Evolutionary conservation across 2,888 invertebrate species (phyloP).

Genomic region (Lymantria dispar): DNA sequence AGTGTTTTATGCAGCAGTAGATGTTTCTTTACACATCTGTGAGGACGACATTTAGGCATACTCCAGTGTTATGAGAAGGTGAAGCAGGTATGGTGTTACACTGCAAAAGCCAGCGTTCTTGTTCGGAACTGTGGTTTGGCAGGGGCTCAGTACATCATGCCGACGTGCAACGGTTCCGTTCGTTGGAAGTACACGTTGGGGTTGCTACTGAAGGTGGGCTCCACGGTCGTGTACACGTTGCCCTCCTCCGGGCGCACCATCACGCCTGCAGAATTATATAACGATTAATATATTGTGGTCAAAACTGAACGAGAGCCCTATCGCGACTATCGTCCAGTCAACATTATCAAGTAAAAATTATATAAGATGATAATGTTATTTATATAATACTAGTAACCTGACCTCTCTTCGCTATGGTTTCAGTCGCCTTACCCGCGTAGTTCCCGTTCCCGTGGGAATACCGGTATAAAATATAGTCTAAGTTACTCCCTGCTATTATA

Average conservation of each 20-base stretch:
- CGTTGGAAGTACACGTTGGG: conserved; percentile 96
- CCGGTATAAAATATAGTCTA: too few relatives aligned
- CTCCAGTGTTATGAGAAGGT: conserved; percentile 3
- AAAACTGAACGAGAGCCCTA: too few relatives aligned
- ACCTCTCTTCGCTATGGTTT: too few relatives aligned
- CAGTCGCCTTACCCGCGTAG: too few relatives aligned
- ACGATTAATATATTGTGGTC: conserved; percentile 15
- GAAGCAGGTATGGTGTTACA: conserved; percentile 28
- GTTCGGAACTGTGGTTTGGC: conserved; percentile 74
- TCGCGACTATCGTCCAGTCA: too few relatives aligned
- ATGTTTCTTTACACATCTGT: conserved; percentile 26
- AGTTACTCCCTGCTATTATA: too few relatives aligned
- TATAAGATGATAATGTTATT: too few relatives aligned
- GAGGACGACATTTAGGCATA: conserved; percentile 10
- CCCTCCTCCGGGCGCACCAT: conserved; percentile 91
- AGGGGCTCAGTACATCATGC: conserved; percentile 91
- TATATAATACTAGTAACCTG: too few relatives aligned
- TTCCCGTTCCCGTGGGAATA: too few relatives aligned
- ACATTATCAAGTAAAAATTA: too few relatives aligned
- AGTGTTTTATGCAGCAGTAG: conserved; percentile 29
- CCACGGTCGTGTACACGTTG: conserved; percentile 92
- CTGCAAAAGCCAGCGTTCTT: conserved; percentile 78
- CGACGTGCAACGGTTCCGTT: conserved; percentile 90
- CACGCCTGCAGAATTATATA: conserved; percentile 81
- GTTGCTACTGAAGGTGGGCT: conserved; percentile 93